Conservation (phyloP, 2,113 vertebrate species). For the Hippolais icterina region DNA sequence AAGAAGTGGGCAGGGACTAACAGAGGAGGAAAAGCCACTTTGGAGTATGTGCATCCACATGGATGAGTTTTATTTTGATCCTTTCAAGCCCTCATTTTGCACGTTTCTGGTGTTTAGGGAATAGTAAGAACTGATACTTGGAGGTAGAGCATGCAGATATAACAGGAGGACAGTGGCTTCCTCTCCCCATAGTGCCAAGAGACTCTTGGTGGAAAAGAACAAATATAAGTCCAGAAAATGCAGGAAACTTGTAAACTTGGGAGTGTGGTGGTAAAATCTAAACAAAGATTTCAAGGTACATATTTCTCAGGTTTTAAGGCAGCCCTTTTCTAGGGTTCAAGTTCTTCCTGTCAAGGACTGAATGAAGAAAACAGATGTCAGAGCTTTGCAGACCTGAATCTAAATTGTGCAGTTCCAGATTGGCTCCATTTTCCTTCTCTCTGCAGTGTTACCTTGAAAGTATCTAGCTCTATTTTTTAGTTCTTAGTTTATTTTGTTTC, state of each 20-base stretch:
- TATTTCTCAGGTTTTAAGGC: not conserved
- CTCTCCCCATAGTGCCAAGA: not conserved
- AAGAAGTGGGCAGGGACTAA: not conserved
- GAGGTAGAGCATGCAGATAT: not conserved
- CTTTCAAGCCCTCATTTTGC: not conserved
- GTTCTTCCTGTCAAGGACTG: not conserved
- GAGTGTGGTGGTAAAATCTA: not conserved
- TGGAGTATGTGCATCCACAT: not conserved
- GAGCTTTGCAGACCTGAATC: not conserved
- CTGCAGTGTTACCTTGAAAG: not conserved
- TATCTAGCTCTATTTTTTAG: not conserved
- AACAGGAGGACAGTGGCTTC: not conserved
- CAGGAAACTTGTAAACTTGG: not conserved
- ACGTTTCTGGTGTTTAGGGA: not conserved
- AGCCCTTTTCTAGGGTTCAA: not conserved
- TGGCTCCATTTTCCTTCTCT: not conserved
- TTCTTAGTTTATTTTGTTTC: not conserved
- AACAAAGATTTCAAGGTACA: not conserved
- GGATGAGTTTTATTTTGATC: not conserved
- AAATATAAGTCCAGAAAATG: not conserved
- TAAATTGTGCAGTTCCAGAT: not conserved
- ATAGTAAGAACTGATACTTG: not conserved
- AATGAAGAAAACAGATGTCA: not conserved
- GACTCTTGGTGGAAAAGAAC: not conserved
- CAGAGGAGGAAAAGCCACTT: not conserved